phyloP scores from a whole-genome alignment of 2,113 vertebrate genomes.

The Aspidoscelis tigris region DNA sequence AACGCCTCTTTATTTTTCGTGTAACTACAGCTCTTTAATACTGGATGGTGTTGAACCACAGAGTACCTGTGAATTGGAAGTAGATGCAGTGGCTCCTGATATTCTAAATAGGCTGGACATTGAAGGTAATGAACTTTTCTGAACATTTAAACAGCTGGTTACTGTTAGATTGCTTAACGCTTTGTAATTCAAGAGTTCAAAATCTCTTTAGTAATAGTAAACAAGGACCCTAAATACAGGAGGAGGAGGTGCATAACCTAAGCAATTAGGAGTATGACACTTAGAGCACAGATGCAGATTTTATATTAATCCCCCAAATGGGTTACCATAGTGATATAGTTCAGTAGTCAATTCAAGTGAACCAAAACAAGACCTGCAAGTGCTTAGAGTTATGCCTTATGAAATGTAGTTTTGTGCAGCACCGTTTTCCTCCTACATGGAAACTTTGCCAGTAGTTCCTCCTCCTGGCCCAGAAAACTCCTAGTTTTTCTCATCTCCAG shows the following conservation, averaged over 20 bases:
- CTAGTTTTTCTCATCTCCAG: too few relatives aligned
- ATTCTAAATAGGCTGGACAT: conserved; percentile 94
- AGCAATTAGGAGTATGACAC: not conserved
- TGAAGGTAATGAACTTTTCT: conserved; percentile 82
- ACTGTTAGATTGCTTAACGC: conserved; percentile 1
- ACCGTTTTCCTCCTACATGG: too few relatives aligned
- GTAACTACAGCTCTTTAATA: conserved; percentile 86
- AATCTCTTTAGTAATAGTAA: not conserved
- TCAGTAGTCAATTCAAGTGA: too few relatives aligned
- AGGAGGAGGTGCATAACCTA: not conserved
- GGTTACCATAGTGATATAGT: too few relatives aligned
- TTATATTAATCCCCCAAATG: too few relatives aligned
- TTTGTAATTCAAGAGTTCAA: conserved; percentile 2
- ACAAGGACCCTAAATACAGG: not conserved
- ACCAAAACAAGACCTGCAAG: too few relatives aligned
- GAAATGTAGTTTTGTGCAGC: too few relatives aligned
- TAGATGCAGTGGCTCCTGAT: conserved; percentile 95
- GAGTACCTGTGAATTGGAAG: conserved; percentile 98
- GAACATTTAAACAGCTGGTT: conserved; percentile 1
- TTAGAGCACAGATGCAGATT: too few relatives aligned
- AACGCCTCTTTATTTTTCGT: conserved; percentile 43
- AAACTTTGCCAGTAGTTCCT: too few relatives aligned
- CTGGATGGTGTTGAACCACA: conserved; percentile 87
- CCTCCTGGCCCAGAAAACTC: too few relatives aligned
- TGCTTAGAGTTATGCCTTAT: too few relatives aligned